A percentile compares a stretch with the other conserved stretches of the same genome.
phyloP scores from a whole-genome alignment of 2,113 vertebrate species.

The Callionymus lyra region DNA sequence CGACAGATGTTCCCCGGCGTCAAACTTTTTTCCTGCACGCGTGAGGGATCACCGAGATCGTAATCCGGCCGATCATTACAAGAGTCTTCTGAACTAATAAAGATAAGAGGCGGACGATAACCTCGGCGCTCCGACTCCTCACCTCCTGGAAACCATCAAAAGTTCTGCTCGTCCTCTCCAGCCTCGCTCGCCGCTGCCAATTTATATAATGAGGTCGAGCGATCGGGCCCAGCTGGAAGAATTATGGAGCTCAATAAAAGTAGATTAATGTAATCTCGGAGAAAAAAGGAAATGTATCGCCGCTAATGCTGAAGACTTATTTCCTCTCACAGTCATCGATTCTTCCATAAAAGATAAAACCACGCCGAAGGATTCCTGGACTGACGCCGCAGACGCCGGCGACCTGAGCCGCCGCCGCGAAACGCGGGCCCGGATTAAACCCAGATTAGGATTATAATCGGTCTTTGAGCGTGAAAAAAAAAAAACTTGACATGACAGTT shows the following conservation, averaged over 20 bases:
- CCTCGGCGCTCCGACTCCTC: no score
- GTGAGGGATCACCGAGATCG: conserved; percentile 40
- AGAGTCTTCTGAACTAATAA: conserved; percentile 35
- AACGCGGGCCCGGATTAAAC: no score
- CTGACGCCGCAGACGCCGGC: no score
- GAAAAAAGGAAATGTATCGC: conserved; percentile 37
- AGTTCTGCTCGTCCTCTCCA: not conserved
- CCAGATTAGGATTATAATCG: no score
- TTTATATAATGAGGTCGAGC: conserved; percentile 45
- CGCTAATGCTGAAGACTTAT: conserved; percentile 42
- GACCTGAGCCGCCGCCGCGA: no score
- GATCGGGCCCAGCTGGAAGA: conserved; percentile 29
- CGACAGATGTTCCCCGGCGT: not conserved
- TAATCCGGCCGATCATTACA: conserved; percentile 43
- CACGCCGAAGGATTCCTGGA: no score
- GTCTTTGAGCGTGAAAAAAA: no score
- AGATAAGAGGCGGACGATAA: no score
- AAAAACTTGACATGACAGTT: no score
- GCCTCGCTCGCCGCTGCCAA: conserved; percentile 1
- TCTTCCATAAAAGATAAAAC: no score
- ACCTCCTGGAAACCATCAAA: no score
- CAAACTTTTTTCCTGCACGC: conserved; percentile 36
- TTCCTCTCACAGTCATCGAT: conserved; percentile 28
- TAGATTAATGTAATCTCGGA: conserved; percentile 51
- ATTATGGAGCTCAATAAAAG: conserved; percentile 46